Percentiles rank a stretch among this genome's conserved stretches.
Conservation (phyloP, 2,113 vertebrate genomes). For the Solenodon paradoxus region DNA sequence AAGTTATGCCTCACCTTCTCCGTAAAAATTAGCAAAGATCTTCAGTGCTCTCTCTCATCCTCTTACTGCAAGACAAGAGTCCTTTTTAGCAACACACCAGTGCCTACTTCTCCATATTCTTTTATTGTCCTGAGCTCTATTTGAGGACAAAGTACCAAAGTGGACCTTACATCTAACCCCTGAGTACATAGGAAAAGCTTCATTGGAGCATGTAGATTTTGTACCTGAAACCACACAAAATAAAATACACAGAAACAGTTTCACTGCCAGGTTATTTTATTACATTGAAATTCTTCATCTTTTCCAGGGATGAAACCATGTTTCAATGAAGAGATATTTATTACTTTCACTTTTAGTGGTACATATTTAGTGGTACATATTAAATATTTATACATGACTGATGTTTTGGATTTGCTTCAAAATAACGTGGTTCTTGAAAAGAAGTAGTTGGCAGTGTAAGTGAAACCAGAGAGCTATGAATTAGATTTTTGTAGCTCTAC, state of each 20-base stretch:
- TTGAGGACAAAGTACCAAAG: background rate
- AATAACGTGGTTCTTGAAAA: background rate
- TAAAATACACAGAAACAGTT: background rate
- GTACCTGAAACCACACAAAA: background rate
- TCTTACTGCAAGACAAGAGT: background rate
- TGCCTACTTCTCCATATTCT: no score
- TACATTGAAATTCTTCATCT: background rate
- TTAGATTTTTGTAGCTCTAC: background rate
- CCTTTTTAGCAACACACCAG: background rate
- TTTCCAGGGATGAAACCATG: background rate
- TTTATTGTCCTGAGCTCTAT: background rate
- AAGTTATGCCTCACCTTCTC: no score
- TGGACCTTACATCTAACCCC: background rate
- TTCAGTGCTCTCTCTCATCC: background rate
- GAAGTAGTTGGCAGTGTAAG: background rate
- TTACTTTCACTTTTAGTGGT: background rate
- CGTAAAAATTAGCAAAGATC: background rate
- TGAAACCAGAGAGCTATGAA: background rate
- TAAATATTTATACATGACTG: background rate
- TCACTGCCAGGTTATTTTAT: background rate
- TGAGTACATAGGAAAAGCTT: background rate
- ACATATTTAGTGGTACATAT: background rate
- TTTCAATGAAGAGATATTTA: background rate
- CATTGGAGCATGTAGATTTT: background rate
- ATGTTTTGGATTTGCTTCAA: background rate